Conservation (phyloP, 1,140 invertebrate genomes). For the Mycetomoellerius zeteki region DNA sequence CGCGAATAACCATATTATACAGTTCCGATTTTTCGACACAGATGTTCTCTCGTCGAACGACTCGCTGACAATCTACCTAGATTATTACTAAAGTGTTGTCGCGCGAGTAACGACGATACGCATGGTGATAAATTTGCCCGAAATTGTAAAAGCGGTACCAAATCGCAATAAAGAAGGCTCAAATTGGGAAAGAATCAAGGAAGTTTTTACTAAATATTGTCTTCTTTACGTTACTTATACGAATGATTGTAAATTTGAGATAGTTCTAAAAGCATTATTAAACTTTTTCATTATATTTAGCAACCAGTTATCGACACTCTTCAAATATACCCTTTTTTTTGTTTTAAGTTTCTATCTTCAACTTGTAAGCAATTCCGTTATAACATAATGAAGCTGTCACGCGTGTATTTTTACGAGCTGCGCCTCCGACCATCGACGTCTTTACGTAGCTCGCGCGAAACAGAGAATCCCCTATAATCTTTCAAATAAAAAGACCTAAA, state of each 20-base stretch:
- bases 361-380: constrained; percentile 33
- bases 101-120: constrained; percentile 10
- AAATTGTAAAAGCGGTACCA: background rate
- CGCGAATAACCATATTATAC: background rate
- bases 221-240: background rate
- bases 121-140: background rate
- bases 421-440: background rate
- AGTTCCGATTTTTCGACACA: constrained; percentile 44
- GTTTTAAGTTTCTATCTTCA: background rate
- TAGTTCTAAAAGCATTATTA: no score
- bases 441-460: constrained; percentile 6
- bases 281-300: background rate
- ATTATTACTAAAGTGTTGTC: constrained; percentile 26
- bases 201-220: background rate
- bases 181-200: background rate
- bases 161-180: background rate
- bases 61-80: constrained; percentile 14
- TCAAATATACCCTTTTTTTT: background rate
- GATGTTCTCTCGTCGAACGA: constrained; percentile 33
- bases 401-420: constrained; percentile 28
- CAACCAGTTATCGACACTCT: background rate
- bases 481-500: background rate
- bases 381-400: constrained; percentile 9
- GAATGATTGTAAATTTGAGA: no score
- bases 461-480: background rate